A percentile compares a stretch with the other conserved stretches of the same genome.
Conservation (phyloP, 2,888 invertebrate genomes). For the Melanotus villosus region DNA sequence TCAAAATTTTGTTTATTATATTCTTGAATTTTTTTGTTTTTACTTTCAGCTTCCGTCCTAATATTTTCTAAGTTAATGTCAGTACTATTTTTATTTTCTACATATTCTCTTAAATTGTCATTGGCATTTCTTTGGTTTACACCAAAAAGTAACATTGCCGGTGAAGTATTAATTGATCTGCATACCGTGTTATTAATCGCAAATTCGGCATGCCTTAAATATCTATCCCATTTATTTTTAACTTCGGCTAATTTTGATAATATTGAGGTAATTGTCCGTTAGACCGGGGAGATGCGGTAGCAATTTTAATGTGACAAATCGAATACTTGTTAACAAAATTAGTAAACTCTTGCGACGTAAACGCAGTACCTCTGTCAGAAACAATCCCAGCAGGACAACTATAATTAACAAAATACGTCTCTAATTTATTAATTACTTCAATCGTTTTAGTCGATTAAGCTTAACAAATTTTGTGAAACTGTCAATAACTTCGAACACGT, state of each 20-base stretch:
- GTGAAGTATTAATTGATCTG: background rate
- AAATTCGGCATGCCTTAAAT: conserved; percentile 24
- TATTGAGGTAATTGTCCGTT: too few species aligned
- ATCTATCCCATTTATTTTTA: background rate
- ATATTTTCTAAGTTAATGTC: too few species aligned
- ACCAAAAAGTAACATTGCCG: background rate
- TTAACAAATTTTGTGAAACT: conserved; percentile 55
- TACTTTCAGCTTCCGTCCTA: too few species aligned
- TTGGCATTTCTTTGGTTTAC: background rate
- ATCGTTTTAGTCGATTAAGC: conserved; percentile 51
- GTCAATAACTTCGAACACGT: conserved; percentile 55
- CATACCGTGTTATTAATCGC: background rate
- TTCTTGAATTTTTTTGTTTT: too few species aligned
- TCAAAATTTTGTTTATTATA: background rate
- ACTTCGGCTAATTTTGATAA: too few species aligned
- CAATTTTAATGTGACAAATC: conserved; percentile 53
- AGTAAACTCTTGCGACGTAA: conserved; percentile 53
- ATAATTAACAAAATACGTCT: conserved; percentile 49
- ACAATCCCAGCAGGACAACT: conserved; percentile 50
- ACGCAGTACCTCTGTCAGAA: conserved; percentile 55
- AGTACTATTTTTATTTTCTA: background rate
- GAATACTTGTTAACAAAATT: conserved; percentile 44
- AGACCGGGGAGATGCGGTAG: conserved; percentile 20
- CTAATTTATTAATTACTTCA: conserved; percentile 46
- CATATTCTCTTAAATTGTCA: background rate